Base-by-base conservation (phyloP, 2,888 invertebrate species). In the Cataglyphis albicans region DNA sequence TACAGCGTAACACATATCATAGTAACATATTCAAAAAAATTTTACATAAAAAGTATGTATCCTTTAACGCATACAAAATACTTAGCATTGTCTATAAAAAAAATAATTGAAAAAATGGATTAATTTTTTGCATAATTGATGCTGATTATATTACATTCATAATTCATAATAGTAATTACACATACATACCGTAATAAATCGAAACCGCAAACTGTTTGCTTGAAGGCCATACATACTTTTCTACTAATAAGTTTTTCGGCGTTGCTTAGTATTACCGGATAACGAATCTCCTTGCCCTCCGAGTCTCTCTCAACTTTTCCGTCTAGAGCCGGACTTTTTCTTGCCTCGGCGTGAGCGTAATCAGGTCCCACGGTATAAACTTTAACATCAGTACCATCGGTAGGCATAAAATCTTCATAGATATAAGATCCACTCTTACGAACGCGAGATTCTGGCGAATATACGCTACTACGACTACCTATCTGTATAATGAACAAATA, bases 371-470 rank as follows among this genome's bases (percentile, higher is more conserved):
- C 99, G 0, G 99, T 99, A 95, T 99, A 99, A 38, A 99, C 99
- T 95, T 97, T 96, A 68, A 95, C 94, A 80, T 94, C 94, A 3
- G 96, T 96, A 95, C 99, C 99, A 96, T 99, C 99, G 55, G 99
- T 99, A 7, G 99, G 99, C 99, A 99, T 99, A 95, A 99, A 99
- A 95, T 99, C 99, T 96, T 99, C 99, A 95, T 99, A 99, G 94
- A 99, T 99, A 95, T 98, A 99, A 15, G 99, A 99, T 64, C 99
- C 99, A 70, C 98, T 98, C 95, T 98, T 99, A 80, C 99, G 96
- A 9, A 99, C 98, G 92, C 98, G 96, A 64, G 98, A 99, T 95
- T 99, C 98, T 9, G 99, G 98, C 0, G 99, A 99, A 95, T 99
- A 99, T 83, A 99, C 99, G 95, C 99, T 99, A 95, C 99, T 99